These are phyloP conservation scores for Dyspetes luteomarginatus DNA, from an alignment of 2,888 invertebrate species.

Conservation along the genomic window DNA sequence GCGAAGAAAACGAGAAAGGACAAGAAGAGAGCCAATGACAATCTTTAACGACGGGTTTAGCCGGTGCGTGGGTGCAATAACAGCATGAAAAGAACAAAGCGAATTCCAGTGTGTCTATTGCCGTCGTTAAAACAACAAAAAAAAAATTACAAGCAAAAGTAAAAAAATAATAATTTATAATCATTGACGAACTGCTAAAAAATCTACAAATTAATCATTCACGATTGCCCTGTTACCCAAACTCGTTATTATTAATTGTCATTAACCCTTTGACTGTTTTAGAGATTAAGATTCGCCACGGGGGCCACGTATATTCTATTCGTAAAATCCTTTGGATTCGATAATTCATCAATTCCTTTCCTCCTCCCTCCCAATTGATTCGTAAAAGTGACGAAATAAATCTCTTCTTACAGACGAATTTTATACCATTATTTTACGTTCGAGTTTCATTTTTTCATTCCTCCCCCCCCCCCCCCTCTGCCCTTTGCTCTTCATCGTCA, in stretches of 20 bases:
- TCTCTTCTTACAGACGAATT: too few species aligned
- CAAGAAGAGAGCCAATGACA: constrained; percentile 64
- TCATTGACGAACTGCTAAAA: constrained; percentile 43
- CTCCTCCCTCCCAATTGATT: too few species aligned
- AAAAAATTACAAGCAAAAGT: background rate
- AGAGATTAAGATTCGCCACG: constrained; percentile 35
- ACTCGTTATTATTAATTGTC: constrained; percentile 29
- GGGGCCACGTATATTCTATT: constrained; percentile 43
- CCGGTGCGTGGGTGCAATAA: constrained; percentile 38
- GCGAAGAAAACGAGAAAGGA: constrained; percentile 21
- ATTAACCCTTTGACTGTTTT: constrained; percentile 7
- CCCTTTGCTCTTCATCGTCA: background rate
- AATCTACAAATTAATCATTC: constrained; percentile 37
- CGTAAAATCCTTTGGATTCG: too few species aligned
- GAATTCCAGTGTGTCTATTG: constrained; percentile 23
- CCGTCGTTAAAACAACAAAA: constrained; percentile 43
- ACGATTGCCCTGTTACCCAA: constrained; percentile 16
- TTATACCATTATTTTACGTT: background rate
- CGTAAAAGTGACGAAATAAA: too few species aligned
- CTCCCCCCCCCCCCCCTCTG: background rate
- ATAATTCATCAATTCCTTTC: too few species aligned
- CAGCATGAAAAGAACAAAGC: constrained; percentile 32
- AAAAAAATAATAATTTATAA: constrained; percentile 12
- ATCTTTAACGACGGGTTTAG: constrained; percentile 63
- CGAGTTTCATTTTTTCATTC: background rate